Evolutionary conservation across 2,888 invertebrate species (phyloP), one percentile per base, ranked within the genome.

Genomic region (Spisula solida): DNA sequence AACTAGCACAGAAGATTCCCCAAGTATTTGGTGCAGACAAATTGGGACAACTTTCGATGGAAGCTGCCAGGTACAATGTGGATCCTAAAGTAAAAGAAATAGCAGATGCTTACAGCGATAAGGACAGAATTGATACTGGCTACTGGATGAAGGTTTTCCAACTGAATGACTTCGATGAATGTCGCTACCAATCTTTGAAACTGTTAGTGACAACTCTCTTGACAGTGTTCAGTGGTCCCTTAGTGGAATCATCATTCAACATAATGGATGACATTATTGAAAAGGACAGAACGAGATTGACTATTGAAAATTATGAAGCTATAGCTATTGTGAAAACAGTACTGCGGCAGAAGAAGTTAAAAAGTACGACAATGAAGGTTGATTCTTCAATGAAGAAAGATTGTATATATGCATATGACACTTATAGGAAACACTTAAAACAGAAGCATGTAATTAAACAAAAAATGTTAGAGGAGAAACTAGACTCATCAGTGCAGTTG

Each of bases 211-310:
- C 25, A 1, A 56, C 89, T 12, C 16, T 87, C 0, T 48, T 87
- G 34, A 81, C 87, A 5, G 81, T 87, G 56, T 89, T 89, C 55
- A 85, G 85, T 75, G 87, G 89, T 10, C 87, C 87, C 5, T 51
- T 89, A 14, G 31, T 88, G 34, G 88, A 86, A 60, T 2, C 20
- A 12, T 47, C 82, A 5, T 85, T 88, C 41, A 88, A 86, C 47
- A 88, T 88, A 20, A 88, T 88, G 85, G 88, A 82, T 31, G 82
- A 86, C 60, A 88, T 88, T 82, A 80, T 86, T 1, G 86, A 87
- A 25, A 55, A 89, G 55, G 89, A 89, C 31, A 41, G 84, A 29
- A 41, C 87, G 0, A 84, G 29, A 34, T 18, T 89, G 12, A 81
- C 87, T 75, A 41, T 89, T 18, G 81, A 79, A 16, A 87, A 89